Evolutionary conservation across 2,113 vertebrate genomes (phyloP), one percentile per base, ranked within the genome.

Genomic region (Triplophysa tibetana): DNA sequence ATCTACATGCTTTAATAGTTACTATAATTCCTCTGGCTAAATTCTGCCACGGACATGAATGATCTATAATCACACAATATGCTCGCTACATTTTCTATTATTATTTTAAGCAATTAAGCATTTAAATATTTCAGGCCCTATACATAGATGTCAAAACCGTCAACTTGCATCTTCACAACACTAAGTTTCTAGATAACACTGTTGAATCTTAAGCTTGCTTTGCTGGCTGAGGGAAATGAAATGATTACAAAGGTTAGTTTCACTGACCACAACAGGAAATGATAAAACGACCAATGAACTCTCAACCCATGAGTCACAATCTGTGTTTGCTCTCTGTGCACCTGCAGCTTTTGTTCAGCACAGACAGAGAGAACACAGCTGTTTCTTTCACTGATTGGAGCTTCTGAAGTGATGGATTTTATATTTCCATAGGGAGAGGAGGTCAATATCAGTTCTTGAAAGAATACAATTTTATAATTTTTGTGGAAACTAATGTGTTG

Each of bases 211-310:
- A n/a, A 60, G 24, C 23, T 26, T 45, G 0, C 33, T 38, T 38
- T 5, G 7, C 33, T 38, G 41, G n/a, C 38, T 69, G 54, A 61
- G 68, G 77, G 77, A 69, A 78, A 68, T 50, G 23, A 78, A 60
- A 61, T 78, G 23, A 48, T 54, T 10, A 78, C 24, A 68, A 21
- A 45, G 12, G 52, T 54, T 61, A 4, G 52, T 69, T 78, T 48
- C 38, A 21, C 54, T 45, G 41, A 61, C 38, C 65, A 60, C 69
- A 61, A 78, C 77, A 69, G 77, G 77, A 78, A 38, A 38, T 38
- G 33, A 38, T 3, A 38, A 38, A 78, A 69, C 24, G 1, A 24
- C 65, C 26, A 48, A 38, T 38, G 33, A 50, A 45, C 41, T 48
- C n/a, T 67, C n/a, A 69, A n/a, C 33, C 17, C 2, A 17, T 13